Percentiles rank a stretch among this genome's conserved stretches.
Conservation (phyloP, 2,888 invertebrate species). For the Melanostoma mellinum region DNA sequence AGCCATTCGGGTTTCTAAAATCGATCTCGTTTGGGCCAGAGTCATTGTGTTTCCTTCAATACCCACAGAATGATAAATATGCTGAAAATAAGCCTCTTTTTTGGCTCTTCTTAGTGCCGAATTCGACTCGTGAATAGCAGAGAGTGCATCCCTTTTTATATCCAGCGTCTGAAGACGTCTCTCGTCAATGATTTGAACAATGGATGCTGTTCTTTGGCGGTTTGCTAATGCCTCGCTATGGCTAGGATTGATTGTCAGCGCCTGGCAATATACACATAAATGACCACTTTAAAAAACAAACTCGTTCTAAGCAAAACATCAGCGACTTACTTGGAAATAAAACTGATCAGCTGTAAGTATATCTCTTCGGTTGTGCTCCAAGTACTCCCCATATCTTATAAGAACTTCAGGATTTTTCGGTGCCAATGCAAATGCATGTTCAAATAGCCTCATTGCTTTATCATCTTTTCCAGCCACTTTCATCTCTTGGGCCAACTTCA, state of each 20-base stretch:
- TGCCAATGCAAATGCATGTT: constrained; percentile 95
- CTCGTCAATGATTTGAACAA: constrained; percentile 95
- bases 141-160: constrained; percentile 90
- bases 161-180: constrained; percentile 85
- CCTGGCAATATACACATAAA: constrained; percentile 81
- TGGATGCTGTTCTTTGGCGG: constrained; percentile 91
- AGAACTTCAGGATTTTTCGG: constrained; percentile 96
- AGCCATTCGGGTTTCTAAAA: constrained; percentile 94
- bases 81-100: constrained; percentile 96
- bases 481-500: constrained; percentile 93
- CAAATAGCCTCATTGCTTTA: constrained; percentile 92
- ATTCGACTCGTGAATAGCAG: constrained; percentile 90
- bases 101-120: constrained; percentile 93
- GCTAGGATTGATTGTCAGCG: constrained; percentile 91
- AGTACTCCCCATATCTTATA: constrained; percentile 95
- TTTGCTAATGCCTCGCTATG: constrained; percentile 91
- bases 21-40: constrained; percentile 93
- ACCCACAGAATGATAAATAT: constrained; percentile 98
- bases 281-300: constrained; percentile 18
- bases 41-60: constrained; percentile 99
- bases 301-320: neutral
- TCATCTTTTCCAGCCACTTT: constrained; percentile 90
- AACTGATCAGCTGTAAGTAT: constrained; percentile 94
- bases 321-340: constrained; percentile 87
- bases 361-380: constrained; percentile 93